phyloP scores from a whole-genome alignment of 2,888 invertebrate species.

The Mayetiola destructor region DNA sequence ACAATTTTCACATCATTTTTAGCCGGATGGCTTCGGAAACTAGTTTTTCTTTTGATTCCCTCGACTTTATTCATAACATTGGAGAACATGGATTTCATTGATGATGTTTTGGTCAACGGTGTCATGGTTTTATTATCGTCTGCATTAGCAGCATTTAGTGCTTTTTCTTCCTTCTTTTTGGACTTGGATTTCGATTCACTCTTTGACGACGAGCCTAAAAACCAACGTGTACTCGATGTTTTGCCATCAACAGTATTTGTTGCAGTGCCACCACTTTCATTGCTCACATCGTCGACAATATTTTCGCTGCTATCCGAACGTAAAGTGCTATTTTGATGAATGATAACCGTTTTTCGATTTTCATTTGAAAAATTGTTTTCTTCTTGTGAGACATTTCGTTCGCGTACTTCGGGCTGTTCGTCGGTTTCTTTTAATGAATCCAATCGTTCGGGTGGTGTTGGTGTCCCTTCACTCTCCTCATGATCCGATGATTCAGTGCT shows the following conservation, averaged over 20 bases:
- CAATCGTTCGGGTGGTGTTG: conserved; percentile 46
- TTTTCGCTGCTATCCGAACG: conserved; percentile 30
- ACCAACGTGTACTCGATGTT: background rate
- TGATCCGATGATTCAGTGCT: conserved; percentile 37
- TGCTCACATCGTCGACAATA: conserved; percentile 23
- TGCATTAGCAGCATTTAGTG: conserved; percentile 27
- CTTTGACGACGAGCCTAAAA: background rate
- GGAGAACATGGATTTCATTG: conserved; percentile 25
- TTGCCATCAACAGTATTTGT: conserved; percentile 18
- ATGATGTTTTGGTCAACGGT: conserved; percentile 6
- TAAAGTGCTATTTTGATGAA: conserved; percentile 31
- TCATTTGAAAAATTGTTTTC: background rate
- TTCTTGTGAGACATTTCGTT: background rate
- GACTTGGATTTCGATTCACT: background rate
- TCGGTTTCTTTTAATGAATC: conserved; percentile 40
- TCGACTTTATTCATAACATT: conserved; percentile 31
- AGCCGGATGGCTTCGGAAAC: conserved; percentile 25
- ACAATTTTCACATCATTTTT: conserved; percentile 27
- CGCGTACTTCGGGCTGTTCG: background rate
- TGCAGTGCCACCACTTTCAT: conserved; percentile 33
- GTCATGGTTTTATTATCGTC: conserved; percentile 8
- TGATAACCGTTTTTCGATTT: conserved; percentile 20
- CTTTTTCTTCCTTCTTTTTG: conserved; percentile 5
- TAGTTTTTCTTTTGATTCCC: conserved; percentile 28
- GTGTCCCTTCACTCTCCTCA: conserved; percentile 34